Base-by-base conservation (phyloP, 2,888 invertebrate species). In the Nowickia ferox region DNA sequence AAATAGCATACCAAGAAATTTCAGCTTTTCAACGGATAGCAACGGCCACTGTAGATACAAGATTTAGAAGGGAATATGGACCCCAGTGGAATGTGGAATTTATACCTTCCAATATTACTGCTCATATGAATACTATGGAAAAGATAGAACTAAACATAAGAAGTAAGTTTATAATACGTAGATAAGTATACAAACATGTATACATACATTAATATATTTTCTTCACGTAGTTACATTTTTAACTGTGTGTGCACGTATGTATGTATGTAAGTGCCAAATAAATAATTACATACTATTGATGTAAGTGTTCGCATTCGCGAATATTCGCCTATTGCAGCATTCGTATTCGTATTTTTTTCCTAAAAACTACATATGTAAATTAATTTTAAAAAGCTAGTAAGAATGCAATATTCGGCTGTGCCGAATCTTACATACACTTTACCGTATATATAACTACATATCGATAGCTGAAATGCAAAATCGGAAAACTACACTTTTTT, bases 41-140 rank as follows among this genome's bases (percentile, higher is more conserved):
- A 22, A 69, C 74, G 13, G 74, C 71, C 51, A 57, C 77, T 13
- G 22, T 77, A 55, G 46, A 22, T 11, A 65, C 63, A 11, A 19
- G n/a, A 48, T 11, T 68, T 10, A 51, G 11, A 46, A 22, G 15
- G 9, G 30, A 71, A 48, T 48, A 44, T 4, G 30, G 68, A 13
- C 65, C 84, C 9, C 75, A 59, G 15, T 92, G 91, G 91, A 84
- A 87, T 71, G 90, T 90, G 2, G 84, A 87, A 79, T 92, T 92
- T 66, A 88, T 74, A 38, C 91, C 92, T 1, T 40, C 86, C 1
- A 68, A 74, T 22, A 55, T 91, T n/a, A 85, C 88, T 46, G 82
- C 91, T 22, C 84, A 89, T 22, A 92, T 92, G 92, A 87, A 88
- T 10, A 86, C 87, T 1, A 76, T 87, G 11, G 81, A 59, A 0